Evolutionary conservation across 2,888 invertebrate genomes (phyloP).

Genomic region (Drosophila melanosoma): DNA sequence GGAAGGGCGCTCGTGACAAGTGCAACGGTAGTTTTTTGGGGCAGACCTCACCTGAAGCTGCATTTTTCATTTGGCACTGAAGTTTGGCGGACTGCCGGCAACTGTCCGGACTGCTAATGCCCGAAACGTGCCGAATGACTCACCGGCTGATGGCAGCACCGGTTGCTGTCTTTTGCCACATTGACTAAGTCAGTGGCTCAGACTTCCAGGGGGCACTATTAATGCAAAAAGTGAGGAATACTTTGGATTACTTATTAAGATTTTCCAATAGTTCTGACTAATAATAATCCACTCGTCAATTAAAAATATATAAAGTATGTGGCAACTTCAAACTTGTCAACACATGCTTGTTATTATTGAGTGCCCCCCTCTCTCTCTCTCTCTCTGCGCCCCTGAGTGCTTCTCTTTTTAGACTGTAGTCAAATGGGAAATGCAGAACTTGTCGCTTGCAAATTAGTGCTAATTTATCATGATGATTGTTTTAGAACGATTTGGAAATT

Average conservation of each 20-base stretch:
- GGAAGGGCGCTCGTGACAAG: conserved; percentile 47
- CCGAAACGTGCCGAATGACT: conserved; percentile 70
- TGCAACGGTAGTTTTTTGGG: conserved; percentile 51
- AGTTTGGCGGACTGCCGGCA: conserved; percentile 46
- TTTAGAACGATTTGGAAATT: conserved; percentile 67
- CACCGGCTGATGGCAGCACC: conserved; percentile 22
- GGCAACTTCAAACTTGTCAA: conserved; percentile 18
- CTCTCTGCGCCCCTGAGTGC: conserved; percentile 31
- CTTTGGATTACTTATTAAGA: neutral
- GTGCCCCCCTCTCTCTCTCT: neutral
- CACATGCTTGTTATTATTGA: neutral
- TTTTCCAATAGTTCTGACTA: conserved; percentile 8
- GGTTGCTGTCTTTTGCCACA: conserved; percentile 13
- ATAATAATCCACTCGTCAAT: conserved; percentile 6
- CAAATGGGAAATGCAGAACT: conserved; percentile 45
- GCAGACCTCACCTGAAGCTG: conserved; percentile 72
- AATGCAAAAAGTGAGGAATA: neutral
- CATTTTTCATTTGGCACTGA: conserved; percentile 62
- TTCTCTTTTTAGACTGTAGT: conserved; percentile 3
- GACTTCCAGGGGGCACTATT: neutral
- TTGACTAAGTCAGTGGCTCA: conserved; percentile 32
- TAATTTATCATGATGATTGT: conserved; percentile 79
- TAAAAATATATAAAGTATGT: conserved; percentile 31
- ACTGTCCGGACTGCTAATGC: conserved; percentile 64
- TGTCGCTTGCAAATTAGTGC: conserved; percentile 72